Conservation (phyloP, 2,888 invertebrate species). For the Caenorhabditis japonica region DNA sequence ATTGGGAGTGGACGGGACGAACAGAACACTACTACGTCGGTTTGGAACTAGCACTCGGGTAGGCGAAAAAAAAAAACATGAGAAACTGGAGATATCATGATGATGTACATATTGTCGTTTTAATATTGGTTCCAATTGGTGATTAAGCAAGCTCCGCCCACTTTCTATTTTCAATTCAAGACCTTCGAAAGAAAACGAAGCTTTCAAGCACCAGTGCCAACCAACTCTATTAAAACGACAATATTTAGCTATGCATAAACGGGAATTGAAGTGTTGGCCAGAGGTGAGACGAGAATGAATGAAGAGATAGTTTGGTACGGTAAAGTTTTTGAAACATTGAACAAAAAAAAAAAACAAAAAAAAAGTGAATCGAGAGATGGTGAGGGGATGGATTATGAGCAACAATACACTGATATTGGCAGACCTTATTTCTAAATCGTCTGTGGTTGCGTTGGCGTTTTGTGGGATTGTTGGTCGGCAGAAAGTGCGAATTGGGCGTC, state of each 20-base stretch:
- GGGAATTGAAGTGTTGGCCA: slow-evolving; percentile 17
- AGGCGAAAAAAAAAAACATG: neutral
- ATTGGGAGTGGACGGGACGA: slow-evolving; percentile 5
- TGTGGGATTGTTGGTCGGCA: too few species aligned
- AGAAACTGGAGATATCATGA: too few species aligned
- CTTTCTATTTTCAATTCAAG: too few species aligned
- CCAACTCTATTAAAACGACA: too few species aligned
- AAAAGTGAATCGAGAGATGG: slow-evolving; percentile 35
- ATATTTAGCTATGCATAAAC: slow-evolving; percentile 21
- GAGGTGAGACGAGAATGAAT: slow-evolving; percentile 11
- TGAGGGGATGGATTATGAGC: slow-evolving; percentile 36
- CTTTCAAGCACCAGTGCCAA: too few species aligned
- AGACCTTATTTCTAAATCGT: neutral
- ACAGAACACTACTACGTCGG: slow-evolving; percentile 29
- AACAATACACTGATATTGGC: slow-evolving; percentile 3
- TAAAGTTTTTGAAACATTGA: neutral
- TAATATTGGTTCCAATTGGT: too few species aligned
- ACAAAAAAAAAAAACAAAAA: slow-evolving; percentile 20
- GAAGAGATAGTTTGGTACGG: slow-evolving; percentile 25
- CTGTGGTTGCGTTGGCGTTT: slow-evolving; percentile 6
- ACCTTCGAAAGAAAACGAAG: too few species aligned
- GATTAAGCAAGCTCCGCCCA: too few species aligned
- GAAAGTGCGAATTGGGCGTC: slow-evolving; percentile 39
- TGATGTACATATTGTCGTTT: too few species aligned
- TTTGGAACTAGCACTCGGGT: slow-evolving; percentile 33